Evolutionary conservation across 2,113 vertebrate species (phyloP), one percentile per base, ranked within the genome.

Genomic region (Puma concolor): DNA sequence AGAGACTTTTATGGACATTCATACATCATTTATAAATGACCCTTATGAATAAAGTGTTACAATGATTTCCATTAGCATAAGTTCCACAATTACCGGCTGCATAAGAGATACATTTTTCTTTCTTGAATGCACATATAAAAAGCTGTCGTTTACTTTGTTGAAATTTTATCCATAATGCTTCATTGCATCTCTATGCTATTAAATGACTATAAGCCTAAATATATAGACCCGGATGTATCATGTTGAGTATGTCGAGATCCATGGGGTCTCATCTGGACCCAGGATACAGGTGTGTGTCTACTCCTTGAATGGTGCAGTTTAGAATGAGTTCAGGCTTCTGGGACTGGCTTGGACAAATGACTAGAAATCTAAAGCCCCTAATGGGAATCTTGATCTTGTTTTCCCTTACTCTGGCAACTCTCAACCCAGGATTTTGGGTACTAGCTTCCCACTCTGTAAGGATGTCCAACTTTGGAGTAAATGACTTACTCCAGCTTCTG

Each of bases 41-140:
- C 97, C 97, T 98, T 98, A 98, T 98, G 81, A 98, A 98, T 98
- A 98, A 98, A 98, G 57, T 91, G 96, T 98, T 98, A 92, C 87
- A 98, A 95, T 64, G 91, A 94, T 98, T 98, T 98, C 97, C 96
- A 98, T 97, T 97, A 98, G 95, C 97, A 98, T 98, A 97, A 91
- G 69, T 87, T 98, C 98, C n/a, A 98, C 97, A 98, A 98, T 96
- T 87, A 98, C 27, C 80, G 96, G 38, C 93, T 97, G 97, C 72
- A 91, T 64, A 93, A 95, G 72, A 98, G 93, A 97, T 71, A 98
- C 57, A 85, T 98, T 98, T 97, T 98, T 98, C 94, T 97, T 91
- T 97, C 98, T 92, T 88, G 97, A 93, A 96, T 66, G 71, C 11
- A 93, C 52, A 44, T 97, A 85, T 84, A 98, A 98, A 97, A 96